These are phyloP conservation scores for Phymorhynchus buccinoides DNA, from an alignment of 1,140 invertebrate species.

Conservation along the genomic window DNA sequence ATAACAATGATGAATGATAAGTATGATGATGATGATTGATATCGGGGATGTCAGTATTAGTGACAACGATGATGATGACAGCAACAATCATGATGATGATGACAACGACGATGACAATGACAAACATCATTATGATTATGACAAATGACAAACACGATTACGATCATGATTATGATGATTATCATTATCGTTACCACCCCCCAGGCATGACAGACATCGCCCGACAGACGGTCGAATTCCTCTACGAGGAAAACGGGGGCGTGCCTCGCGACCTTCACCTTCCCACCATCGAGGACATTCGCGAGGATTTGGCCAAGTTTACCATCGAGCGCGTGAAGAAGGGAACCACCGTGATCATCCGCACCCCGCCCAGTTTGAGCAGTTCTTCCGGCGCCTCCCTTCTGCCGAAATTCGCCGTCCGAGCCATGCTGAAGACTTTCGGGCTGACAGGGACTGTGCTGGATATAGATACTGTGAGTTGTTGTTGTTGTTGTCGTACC, in stretches of 20 bases:
- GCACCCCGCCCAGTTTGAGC: slow-evolving; percentile 52
- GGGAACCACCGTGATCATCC: slow-evolving; percentile 71
- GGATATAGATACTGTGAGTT: slow-evolving; percentile 71
- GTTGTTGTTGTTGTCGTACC: no score
- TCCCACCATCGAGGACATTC: slow-evolving; percentile 74
- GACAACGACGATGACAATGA: no score
- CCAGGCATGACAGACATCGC: slow-evolving; percentile 74
- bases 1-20: no score
- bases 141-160: no score
- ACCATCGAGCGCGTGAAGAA: slow-evolving; percentile 72
- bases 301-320: slow-evolving; percentile 72
- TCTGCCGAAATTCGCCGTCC: slow-evolving; percentile 71
- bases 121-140: no score
- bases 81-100: no score
- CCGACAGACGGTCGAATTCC: slow-evolving; percentile 74
- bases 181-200: no score
- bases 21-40: no score
- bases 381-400: slow-evolving; percentile 58
- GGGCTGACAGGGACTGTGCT: slow-evolving; percentile 72
- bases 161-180: no score
- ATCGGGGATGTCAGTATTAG: no score
- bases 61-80: no score
- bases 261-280: slow-evolving; percentile 74
- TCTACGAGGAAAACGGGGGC: slow-evolving; percentile 75
- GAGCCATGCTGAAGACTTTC: slow-evolving; percentile 73